These are phyloP conservation scores for Parazoanthus atlanticus DNA, from an alignment of 92 coral and sea anemone genomes.

Conservation along the genomic window DNA sequence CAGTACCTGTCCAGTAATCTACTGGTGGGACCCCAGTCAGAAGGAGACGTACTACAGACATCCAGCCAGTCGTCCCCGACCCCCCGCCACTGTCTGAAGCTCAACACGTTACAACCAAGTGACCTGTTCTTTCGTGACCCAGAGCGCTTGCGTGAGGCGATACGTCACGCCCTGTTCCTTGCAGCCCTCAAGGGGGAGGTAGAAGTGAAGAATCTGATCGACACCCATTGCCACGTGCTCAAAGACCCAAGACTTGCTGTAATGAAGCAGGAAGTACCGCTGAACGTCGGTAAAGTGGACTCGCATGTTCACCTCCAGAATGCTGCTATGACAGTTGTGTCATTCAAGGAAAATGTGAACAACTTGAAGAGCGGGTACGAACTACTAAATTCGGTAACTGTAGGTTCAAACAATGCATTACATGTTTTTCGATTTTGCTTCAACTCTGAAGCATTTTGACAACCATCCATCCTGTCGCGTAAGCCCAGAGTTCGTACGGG, in stretches of 20 bases:
- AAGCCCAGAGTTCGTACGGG: too few relatives aligned
- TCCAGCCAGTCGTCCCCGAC: slow-evolving; percentile 71
- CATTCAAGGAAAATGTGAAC: slow-evolving; percentile 82
- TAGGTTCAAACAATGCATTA: too few relatives aligned
- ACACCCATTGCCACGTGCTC: slow-evolving; percentile 64
- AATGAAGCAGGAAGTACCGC: slow-evolving; percentile 62
- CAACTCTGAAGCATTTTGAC: too few relatives aligned
- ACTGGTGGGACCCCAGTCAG: slow-evolving; percentile 71
- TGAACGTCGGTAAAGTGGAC: slow-evolving; percentile 66
- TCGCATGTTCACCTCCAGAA: slow-evolving; percentile 69
- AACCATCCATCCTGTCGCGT: too few relatives aligned
- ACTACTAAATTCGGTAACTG: neutral
- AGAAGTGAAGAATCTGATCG: slow-evolving; percentile 55
- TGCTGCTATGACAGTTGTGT: slow-evolving; percentile 78
- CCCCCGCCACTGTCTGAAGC: slow-evolving; percentile 75
- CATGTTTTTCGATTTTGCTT: too few relatives aligned
- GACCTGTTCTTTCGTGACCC: slow-evolving; percentile 75
- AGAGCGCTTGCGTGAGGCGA: slow-evolving; percentile 43
- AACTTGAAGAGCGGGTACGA: slow-evolving; percentile 74
- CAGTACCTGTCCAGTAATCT: slow-evolving; percentile 66
- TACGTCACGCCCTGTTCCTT: slow-evolving; percentile 53
- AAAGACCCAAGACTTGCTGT: slow-evolving; percentile 48
- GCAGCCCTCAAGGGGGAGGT: slow-evolving; percentile 61
- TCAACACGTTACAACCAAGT: slow-evolving; percentile 74
- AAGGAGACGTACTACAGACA: slow-evolving; percentile 64